Evolutionary conservation across 2,888 invertebrate genomes (phyloP), one percentile per base, ranked within the genome.

Genomic region (Noctua comes): DNA sequence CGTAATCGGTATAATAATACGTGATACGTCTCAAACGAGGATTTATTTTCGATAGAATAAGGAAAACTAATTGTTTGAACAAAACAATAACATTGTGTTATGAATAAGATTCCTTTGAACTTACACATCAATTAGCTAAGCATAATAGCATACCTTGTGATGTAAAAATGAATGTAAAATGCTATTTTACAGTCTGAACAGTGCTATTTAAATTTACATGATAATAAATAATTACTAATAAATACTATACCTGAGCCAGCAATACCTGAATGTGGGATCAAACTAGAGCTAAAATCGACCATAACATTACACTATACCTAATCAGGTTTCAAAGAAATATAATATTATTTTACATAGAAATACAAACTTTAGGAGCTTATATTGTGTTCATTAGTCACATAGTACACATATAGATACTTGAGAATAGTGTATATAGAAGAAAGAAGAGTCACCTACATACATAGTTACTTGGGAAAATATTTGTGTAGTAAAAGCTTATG

Each of bases 191-290:
- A 65, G 21, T 70, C 85, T 83, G 83, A 78, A 82, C 78, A 86
- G 84, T 80, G 74, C 77, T 59, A 80, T 46, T 43, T 43, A 66
- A 59, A 70, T 21, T 75, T 78, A 76, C 51, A 80, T 80, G 78
- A 86, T 84, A 72, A 77, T 82, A 80, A 86, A 80, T 80, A 83
- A 81, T 76, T 73, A 85, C 74, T 73, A 87, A 66, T 78, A 82
- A 83, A 80, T 89, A 89, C 86, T 83, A 77, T 89, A 89, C 89
- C 89, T 88, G 86, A 68, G 77, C 81, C 88, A 88, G 89, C 88
- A 78, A 85, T 89, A 88, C 89, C 89, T 89, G 89, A 86, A 88
- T 88, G 68, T 86, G 73, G 82, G 82, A 86, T 81, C 77, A 89
- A 86, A 84, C 87, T 89, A 87, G 84, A 89, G 83, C 88, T 89